Evolutionary conservation across 1,140 invertebrate species (phyloP), one percentile per base, ranked within the genome.

Genomic region (Bombyx mandarina): DNA sequence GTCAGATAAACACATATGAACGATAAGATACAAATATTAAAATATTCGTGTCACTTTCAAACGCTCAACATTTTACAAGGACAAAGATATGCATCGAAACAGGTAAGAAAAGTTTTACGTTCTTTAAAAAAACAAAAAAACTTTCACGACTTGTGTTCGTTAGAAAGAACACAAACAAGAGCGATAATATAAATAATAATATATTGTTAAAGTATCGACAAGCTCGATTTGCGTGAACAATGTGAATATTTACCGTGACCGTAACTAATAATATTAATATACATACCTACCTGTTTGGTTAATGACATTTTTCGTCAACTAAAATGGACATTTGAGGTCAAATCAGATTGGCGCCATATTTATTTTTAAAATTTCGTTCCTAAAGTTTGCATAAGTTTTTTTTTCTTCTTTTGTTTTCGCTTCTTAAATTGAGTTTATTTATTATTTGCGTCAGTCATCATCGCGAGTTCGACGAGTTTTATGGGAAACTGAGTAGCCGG

Each of bases 401-500:
- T 65, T 66, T 56, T 62, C 55, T 67, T 66, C 60, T 65, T 61
- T 65, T 58, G 49, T 47, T 67, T 67, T 62, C 67, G 49, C 66
- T 66, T 49, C 26, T 61, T 49, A 55, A 53, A 43, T 51, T 53
- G 35, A 53, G 55, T 58, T 56, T 47, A 43, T 51, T 45, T 62
- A 57, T 56, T 54, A 56, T 61, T 81, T 62, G 73, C 67, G 63
- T 55, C 82, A 86, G 77, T 72, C 79, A 76, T 62, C 70, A 75
- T 49, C 75, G 78, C 54, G 26, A 35, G 26, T 35, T 35, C 26
- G 79, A 84, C 61, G 77, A 82, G 91, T 91, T 88, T 93, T 75
- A 93, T 91, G 74, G 93, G 91, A 79, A 94, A 93, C 89, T 94
- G 93, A 88, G 90, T 91, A 84, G 93, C 92, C 75, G 93, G 65